Percentiles rank a stretch among this genome's conserved stretches.
Conservation (phyloP, 2,797 vertebrate species). For the Sebastes trivittatus region DNA sequence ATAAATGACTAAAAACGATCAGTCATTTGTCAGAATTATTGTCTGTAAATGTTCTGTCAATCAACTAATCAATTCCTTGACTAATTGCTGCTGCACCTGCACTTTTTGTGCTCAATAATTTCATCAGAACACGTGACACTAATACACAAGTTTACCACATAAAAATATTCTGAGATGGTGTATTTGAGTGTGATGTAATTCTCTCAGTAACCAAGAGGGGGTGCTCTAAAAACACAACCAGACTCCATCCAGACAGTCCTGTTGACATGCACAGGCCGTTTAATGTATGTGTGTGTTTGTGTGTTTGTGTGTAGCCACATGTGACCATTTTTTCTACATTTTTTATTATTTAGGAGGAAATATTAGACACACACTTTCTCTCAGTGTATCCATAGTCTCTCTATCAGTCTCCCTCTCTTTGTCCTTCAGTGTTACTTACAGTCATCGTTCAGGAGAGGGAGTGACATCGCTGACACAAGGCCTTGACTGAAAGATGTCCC, state of each 20-base stretch:
- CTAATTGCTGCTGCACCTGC: neutral
- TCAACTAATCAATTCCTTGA: neutral
- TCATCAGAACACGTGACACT: neutral
- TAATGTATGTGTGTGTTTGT: neutral
- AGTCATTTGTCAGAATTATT: neutral
- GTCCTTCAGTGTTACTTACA: conserved; percentile 34
- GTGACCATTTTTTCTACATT: conserved; percentile 1
- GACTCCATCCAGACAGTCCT: neutral
- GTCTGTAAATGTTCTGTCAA: neutral
- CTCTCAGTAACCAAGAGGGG: conserved; percentile 22
- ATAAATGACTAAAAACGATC: neutral
- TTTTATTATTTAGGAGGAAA: conserved; percentile 30
- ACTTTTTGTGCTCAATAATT: neutral
- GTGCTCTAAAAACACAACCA: conserved; percentile 28
- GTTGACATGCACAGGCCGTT: neutral
- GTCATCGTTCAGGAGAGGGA: conserved; percentile 47
- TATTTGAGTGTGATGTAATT: neutral
- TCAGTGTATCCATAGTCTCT: neutral
- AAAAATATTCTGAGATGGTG: neutral
- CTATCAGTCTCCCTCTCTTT: conserved; percentile 8
- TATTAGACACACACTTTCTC: conserved; percentile 3
- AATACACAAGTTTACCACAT: neutral
- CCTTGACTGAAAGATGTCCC: conserved; percentile 48
- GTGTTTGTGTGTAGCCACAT: neutral
- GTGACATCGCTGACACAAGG: conserved; percentile 38